A percentile compares a stretch with the other conserved stretches of the same genome.
Evolutionary conservation across 2,888 invertebrate genomes (phyloP).

Genomic region (Sialis fuliginosa): DNA sequence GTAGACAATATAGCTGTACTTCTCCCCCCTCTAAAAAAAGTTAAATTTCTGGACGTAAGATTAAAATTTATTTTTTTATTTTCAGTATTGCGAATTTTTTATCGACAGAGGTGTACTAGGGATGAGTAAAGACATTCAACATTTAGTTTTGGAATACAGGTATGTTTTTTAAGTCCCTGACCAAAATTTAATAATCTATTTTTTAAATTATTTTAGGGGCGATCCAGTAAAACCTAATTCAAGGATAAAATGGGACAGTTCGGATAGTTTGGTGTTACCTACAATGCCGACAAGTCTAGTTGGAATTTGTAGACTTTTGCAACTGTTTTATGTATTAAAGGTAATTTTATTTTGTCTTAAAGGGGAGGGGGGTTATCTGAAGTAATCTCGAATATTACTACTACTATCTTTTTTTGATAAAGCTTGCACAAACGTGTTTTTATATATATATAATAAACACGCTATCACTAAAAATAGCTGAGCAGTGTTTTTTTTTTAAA

Average conservation of each 20-base stretch:
- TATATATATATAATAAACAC: no score
- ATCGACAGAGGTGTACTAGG: slow-evolving; percentile 58
- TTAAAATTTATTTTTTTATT: background rate
- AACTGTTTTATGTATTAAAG: slow-evolving; percentile 55
- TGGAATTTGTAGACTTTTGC: slow-evolving; percentile 50
- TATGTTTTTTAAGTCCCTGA: slow-evolving; percentile 11
- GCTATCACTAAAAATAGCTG: no score
- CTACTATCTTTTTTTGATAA: no score
- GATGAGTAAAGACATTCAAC: slow-evolving; percentile 47
- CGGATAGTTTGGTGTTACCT: slow-evolving; percentile 46
- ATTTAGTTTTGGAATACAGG: slow-evolving; percentile 50
- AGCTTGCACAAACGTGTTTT: no score
- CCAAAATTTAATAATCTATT: no score
- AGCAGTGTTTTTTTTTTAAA: no score
- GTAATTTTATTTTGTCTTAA: slow-evolving; percentile 23
- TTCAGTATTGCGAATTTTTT: slow-evolving; percentile 55
- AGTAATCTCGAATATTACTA: no score
- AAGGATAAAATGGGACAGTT: slow-evolving; percentile 46
- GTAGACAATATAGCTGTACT: slow-evolving; percentile 3
- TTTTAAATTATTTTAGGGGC: slow-evolving; percentile 24
- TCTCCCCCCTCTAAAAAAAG: no score
- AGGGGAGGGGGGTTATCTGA: no score
- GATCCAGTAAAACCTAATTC: slow-evolving; percentile 41
- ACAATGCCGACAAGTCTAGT: slow-evolving; percentile 57
- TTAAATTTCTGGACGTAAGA: no score